These are phyloP conservation scores for Hipposideros larvatus DNA, from an alignment of 2,797 vertebrate genomes.

Conservation along the genomic window DNA sequence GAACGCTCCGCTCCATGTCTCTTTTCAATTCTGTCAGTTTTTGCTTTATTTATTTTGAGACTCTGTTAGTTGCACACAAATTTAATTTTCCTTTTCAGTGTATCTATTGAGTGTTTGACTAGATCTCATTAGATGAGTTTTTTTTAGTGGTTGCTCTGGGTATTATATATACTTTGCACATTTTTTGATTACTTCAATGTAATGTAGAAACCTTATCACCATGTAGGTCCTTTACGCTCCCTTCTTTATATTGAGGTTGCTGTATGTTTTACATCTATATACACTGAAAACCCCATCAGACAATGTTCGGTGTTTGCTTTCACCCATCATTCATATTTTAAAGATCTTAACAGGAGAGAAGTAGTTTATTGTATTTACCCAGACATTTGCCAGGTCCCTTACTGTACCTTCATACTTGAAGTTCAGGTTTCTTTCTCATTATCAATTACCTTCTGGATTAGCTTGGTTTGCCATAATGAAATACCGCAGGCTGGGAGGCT, in stretches of 20 bases:
- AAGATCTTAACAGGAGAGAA: neutral
- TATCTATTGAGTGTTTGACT: neutral
- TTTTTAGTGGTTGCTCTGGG: neutral
- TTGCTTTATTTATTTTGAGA: conserved; percentile 8
- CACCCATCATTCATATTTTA: neutral
- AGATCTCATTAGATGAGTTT: neutral
- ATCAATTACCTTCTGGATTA: neutral
- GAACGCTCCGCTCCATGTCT: neutral
- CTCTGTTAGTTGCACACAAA: neutral
- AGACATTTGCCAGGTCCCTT: neutral
- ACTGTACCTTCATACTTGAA: conserved; percentile 37
- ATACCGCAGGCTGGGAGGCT: neutral
- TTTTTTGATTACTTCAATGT: neutral
- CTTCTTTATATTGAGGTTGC: conserved; percentile 2
- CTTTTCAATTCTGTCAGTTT: neutral
- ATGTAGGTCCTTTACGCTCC: neutral
- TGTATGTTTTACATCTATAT: neutral
- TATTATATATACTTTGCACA: neutral
- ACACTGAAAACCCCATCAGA: neutral
- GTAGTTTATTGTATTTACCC: neutral
- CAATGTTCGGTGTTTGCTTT: conserved; percentile 3
- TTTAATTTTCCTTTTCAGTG: conserved; percentile 34
- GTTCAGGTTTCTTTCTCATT: neutral
- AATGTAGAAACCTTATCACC: neutral
- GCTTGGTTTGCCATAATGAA: neutral